Base-by-base conservation (phyloP, 2,797 vertebrate genomes). In the Centropyge bicolor region DNA sequence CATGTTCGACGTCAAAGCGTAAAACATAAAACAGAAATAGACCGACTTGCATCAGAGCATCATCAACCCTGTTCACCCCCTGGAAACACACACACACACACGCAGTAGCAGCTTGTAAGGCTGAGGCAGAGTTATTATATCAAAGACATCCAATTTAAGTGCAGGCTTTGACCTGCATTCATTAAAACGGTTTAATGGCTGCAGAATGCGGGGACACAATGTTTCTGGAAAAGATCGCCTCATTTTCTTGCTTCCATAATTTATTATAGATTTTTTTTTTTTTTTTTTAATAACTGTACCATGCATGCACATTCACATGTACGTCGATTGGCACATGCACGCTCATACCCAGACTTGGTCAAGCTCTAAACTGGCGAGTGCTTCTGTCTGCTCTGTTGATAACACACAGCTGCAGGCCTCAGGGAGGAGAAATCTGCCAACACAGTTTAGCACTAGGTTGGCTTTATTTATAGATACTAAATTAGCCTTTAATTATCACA, bases 401-500 rank as follows among this genome's bases (percentile, higher is more conserved):
- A 76, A 49, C 70, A 0, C 70, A 88, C 92, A 86, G 78, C 60
- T 80, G 85, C 49, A 88, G 41, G 68, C 74, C 82, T 76, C 67
- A 73, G 63, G 70, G 90, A 71, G 74, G 74, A 81, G 45, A 55
- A 80, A 45, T 67, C 65, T 70, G 82, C 73, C 81, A 85, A n/a
- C 57, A 36, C 17, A 84, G 62, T 59, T 76, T 65, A 86, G 20
- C 82, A 24, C 61, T 77, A 10, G 0, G n/a, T 70, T 83, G 62
- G 4, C 9, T 80, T 92, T 88, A 81, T 89, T 88, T 65, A 57
- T 74, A 60, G 62, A 63, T 55, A 52, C 72, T 76, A 70, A 86
- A 81, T 89, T 66, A 81, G 79, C 67, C 77, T 88, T 91, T 89
- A 91, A 92, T 92, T 87, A 88, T 74, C 52, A 64, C 56, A 79